phyloP scores from a whole-genome alignment of 1,140 invertebrate species.

The Trialeurodes vaporariorum region DNA sequence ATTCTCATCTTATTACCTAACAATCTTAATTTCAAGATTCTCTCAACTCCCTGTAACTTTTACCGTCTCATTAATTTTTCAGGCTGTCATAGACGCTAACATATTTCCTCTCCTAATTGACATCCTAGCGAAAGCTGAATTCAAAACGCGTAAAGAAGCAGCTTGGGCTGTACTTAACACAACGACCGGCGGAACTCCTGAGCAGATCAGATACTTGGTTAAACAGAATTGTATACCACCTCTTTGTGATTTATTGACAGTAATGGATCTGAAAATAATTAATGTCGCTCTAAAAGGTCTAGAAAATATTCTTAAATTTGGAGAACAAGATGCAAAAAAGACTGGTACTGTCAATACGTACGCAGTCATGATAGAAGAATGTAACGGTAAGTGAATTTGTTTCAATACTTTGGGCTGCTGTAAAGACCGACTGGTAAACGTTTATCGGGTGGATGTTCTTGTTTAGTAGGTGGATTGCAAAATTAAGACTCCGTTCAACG shows the following conservation, averaged over 20 bases:
- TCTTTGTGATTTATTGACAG: constrained; percentile 83
- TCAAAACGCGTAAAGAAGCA: constrained; percentile 94
- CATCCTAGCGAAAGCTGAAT: constrained; percentile 82
- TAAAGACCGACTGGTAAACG: no score
- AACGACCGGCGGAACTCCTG: constrained; percentile 84
- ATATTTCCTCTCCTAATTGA: constrained; percentile 89
- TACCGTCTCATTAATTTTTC: constrained; percentile 18
- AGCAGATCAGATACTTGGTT: constrained; percentile 70
- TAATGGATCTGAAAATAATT: constrained; percentile 94
- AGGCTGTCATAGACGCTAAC: constrained; percentile 91
- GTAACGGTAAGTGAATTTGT: constrained; percentile 84
- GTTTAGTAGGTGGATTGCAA: no score
- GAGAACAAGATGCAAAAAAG: constrained; percentile 65
- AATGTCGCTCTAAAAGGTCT: constrained; percentile 92
- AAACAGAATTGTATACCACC: constrained; percentile 75
- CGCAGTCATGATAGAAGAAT: constrained; percentile 87
- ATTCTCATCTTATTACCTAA: no score
- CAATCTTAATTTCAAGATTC: no score
- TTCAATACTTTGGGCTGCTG: no score
- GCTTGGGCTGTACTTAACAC: constrained; percentile 98
- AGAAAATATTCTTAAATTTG: constrained; percentile 89
- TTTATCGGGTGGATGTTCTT: no score
- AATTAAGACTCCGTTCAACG: no score
- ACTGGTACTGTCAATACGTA: constrained; percentile 71
- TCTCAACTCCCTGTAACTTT: no score